Percentiles rank a stretch among this genome's conserved stretches.
These are phyloP conservation scores for Julus scandinavius DNA, from an alignment of 2,888 invertebrate species.

Conservation along the genomic window DNA sequence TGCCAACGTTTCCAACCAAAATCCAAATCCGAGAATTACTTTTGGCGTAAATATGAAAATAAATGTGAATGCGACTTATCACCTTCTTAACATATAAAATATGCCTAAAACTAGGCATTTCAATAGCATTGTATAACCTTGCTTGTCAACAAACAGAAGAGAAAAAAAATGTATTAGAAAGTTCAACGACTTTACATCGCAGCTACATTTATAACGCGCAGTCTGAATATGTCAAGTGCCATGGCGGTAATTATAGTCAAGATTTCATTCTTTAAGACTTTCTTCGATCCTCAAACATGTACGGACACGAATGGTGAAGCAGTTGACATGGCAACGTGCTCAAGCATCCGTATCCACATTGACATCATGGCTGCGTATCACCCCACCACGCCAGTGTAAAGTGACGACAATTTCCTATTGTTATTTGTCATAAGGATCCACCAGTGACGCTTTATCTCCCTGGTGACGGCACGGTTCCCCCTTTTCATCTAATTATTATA, in stretches of 20 bases:
- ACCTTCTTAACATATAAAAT: too few relatives aligned
- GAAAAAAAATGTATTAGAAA: too few relatives aligned
- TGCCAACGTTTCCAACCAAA: too few relatives aligned
- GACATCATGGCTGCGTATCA: constrained; percentile 9
- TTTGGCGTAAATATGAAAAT: too few relatives aligned
- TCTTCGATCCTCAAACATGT: background rate
- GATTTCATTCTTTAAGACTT: background rate
- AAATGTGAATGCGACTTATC: too few relatives aligned
- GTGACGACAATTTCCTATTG: constrained; percentile 33
- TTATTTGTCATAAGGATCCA: constrained; percentile 7
- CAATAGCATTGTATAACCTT: too few relatives aligned
- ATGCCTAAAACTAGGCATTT: background rate
- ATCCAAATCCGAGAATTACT: too few relatives aligned
- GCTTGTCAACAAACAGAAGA: background rate
- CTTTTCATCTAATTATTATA: constrained; percentile 27
- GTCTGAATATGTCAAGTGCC: background rate
- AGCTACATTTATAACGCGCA: background rate
- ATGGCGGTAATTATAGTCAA: background rate
- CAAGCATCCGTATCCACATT: constrained; percentile 18
- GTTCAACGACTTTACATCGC: background rate
- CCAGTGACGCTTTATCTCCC: constrained; percentile 14
- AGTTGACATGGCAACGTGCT: background rate
- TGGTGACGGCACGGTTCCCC: constrained; percentile 16
- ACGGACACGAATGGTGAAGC: background rate
- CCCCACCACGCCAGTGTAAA: background rate